Evolutionary conservation across 2,113 vertebrate species (phyloP).

Genomic region (Todiramphus chloris): DNA sequence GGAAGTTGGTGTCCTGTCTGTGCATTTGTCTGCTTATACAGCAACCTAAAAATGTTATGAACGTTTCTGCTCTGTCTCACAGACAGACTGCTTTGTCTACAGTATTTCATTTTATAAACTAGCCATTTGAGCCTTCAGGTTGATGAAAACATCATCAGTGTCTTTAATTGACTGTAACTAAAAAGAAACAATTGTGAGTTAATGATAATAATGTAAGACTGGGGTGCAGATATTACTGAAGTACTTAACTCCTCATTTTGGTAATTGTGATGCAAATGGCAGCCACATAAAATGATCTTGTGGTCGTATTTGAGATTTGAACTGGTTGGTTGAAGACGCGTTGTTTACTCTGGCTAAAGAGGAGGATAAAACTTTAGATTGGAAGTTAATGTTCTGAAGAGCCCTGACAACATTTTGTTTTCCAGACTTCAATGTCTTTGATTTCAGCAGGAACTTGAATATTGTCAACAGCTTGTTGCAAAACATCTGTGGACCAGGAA

Average conservation of each 20-base stretch:
- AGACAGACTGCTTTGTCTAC: neutral
- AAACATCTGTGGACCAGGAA: conserved; percentile 23
- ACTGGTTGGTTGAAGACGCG: neutral
- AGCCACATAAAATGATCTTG: neutral
- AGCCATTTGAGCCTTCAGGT: neutral
- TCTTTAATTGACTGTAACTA: neutral
- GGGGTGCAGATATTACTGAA: neutral
- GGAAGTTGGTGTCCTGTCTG: neutral
- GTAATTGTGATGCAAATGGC: neutral
- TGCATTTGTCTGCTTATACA: neutral
- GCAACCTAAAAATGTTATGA: neutral
- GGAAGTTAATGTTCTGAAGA: neutral
- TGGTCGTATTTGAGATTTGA: neutral
- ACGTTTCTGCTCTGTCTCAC: neutral
- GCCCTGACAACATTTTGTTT: neutral
- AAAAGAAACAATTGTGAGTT: neutral
- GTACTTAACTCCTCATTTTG: neutral
- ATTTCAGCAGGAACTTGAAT: neutral
- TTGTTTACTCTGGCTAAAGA: neutral
- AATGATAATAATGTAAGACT: neutral
- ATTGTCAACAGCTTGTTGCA: conserved; percentile 48
- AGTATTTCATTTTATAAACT: neutral
- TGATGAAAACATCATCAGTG: neutral
- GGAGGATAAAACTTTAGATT: neutral
- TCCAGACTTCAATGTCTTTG: neutral